Evolutionary conservation across 1,140 invertebrate genomes (phyloP), one percentile per base, ranked within the genome.

Genomic region (Neuroterus valhalla): DNA sequence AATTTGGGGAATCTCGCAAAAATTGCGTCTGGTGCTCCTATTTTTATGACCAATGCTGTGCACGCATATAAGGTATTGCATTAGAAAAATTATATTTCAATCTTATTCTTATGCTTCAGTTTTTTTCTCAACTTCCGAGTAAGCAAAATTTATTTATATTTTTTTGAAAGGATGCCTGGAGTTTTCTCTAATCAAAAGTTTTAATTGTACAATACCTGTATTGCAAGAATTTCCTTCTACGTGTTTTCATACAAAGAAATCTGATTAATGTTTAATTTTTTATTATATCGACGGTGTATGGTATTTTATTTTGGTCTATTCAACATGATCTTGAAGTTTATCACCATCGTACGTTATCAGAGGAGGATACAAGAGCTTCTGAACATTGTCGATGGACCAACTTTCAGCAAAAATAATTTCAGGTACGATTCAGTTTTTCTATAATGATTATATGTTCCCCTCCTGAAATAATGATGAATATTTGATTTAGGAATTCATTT

Each of bases 1-100:
- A 62, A 26, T 62, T 62, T 12, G 55, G 21, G 23, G 8, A n/a
- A 62, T 38, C 11, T 62, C 2, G 21, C 14, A 31, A 62, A 62
- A 62, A 62, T 62, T 62, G 55, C 55, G 26, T 62, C 55, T 31
- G 23, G 55, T 5, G 55, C 55, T 62, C 55, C 55, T 31, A 11
- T 62, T 11, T 62, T 62, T 62, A 31, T 62, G 14, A 62, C 55
- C 0, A 62, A 62, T 15, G 31, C 31, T 62, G 55, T 26, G 31
- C 55, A 62, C 6, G 55, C 55, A 26, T 62, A 62, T 4, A 62
- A 62, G 23, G 55, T 62, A 55, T 55, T n/a, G 5, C 2, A 15
- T 46, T 8, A 8, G 15, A n/a, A 50, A 31, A 26, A 55, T 31
- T n/a, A 31, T 31, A 26, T 31, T 62, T 38, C 5, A 5, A 31